Evolutionary conservation across 2,113 vertebrate species (phyloP).

Genomic region (Channa argus): DNA sequence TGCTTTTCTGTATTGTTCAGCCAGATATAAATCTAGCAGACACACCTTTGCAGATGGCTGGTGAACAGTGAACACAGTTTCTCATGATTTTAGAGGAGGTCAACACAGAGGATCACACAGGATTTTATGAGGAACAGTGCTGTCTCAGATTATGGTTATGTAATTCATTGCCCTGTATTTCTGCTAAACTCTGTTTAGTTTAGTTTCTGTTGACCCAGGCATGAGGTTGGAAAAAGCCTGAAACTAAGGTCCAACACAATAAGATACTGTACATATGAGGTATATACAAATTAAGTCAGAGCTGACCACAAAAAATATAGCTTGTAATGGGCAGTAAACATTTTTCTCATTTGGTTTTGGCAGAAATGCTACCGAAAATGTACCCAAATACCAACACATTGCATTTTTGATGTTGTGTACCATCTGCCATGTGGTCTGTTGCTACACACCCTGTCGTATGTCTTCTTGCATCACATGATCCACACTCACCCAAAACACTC

Average conservation of each 20-base stretch:
- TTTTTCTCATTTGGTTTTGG: neutral
- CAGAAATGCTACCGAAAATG: neutral
- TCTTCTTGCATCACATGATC: slow-evolving; percentile 42
- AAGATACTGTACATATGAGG: neutral
- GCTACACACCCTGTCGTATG: neutral
- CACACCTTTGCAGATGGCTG: neutral
- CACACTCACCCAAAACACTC: slow-evolving; percentile 8
- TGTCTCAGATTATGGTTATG: slow-evolving; percentile 13
- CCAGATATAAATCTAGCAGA: neutral
- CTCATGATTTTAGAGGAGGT: slow-evolving; percentile 12
- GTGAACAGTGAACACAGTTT: neutral
- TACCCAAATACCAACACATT: neutral
- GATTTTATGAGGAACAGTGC: slow-evolving; percentile 1
- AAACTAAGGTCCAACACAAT: neutral
- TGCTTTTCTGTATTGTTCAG: neutral
- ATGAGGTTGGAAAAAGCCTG: neutral
- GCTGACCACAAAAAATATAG: neutral
- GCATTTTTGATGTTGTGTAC: too few species aligned
- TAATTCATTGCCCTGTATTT: slow-evolving; percentile 19
- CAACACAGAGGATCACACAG: neutral
- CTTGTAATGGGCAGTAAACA: too few species aligned
- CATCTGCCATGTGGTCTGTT: too few species aligned
- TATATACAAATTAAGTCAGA: neutral
- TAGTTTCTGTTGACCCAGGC: slow-evolving; percentile 25
- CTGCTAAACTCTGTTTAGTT: too few species aligned